Base-by-base conservation (phyloP, 2,888 invertebrate species). In the Saturnia pavonia region DNA sequence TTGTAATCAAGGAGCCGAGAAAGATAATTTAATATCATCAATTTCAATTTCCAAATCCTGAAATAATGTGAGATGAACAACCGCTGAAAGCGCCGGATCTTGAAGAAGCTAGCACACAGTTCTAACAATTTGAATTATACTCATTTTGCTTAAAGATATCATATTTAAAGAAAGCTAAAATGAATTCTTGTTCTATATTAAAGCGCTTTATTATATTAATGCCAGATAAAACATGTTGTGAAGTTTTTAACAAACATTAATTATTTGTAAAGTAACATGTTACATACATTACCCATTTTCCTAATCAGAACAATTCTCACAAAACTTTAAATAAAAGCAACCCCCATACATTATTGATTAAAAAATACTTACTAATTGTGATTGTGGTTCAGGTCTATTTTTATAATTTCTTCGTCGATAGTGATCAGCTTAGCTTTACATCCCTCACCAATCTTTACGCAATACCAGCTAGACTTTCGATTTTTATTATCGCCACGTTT, bases 381-480 rank as follows among this genome's bases (percentile, higher is more conserved):
- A 45, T 71, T 74, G 51, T 74, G 74, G 11, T 63, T 63, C 12
- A 69, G n/a, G 7, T 70, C 40, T 0, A 69, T n/a, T 22, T 57
- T 27, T 4, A 73, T 27, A 11, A 74, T 69, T 65, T 68, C 40
- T 27, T 74, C 63, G 3, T 60, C 54, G 14, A 54, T 0, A 34
- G 73, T 74, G 14, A 68, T 9, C n/a, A 73, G 40, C 14, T 25
- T 42, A 14, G 71, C 70, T 57, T 51, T 70, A 51, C 74, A 74
- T 4, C 77, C 74, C 16, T 70, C 67, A 1, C 73, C 69, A 34
- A 75, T 73, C 34, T 74, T 76, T n/a, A 74, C 74, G 69, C 84
- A 84, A 12, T 70, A 72, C 84, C 84, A 84, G 22, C 77, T 69
- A n/a, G 71, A 71, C 1, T 69, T 72, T 9, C 14, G 27, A 0